Base-by-base conservation (phyloP, 2,888 invertebrate genomes). In the Rhorus exstirpatorius region DNA sequence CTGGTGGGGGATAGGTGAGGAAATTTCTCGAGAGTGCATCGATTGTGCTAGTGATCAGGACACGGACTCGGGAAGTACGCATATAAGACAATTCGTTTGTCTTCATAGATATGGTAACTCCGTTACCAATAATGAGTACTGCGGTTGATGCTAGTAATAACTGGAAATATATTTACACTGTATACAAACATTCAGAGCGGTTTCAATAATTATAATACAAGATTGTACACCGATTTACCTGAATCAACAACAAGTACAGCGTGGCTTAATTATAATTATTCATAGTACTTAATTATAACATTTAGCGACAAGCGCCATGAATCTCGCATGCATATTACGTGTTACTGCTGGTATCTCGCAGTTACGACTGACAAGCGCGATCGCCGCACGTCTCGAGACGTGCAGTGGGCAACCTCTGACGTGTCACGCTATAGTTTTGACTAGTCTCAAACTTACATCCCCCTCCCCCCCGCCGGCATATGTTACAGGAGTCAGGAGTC, bases 61-160 rank as follows among this genome's bases (percentile, higher is more conserved):
- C n/a, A n/a, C n/a, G n/a, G n/a, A n/a, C n/a, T n/a, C n/a, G n/a
- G n/a, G n/a, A n/a, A n/a, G n/a, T n/a, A n/a, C n/a, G n/a, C n/a
- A n/a, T 83, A 67, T 85, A 85, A 83, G 82, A 17, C n/a, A 12
- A 84, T 86, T 84, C 85, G 0, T 19, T 51, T n/a, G 3, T 21
- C 21, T 51, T 51, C 6, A 10, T 8, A 21, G 51, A 3, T 31
- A 31, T 3, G 31, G 31, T 31, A 4, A 55, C 38, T 19, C 6
- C 19, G 70, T 53, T 17, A 53, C 53, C 55, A 49, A 58, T 31
- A 31, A 58, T n/a, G 6, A 17, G 72, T 72, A 72, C 72, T 6
- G 46, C 17, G 44, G 72, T 72, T 72, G 72, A 72, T 72, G 72
- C 72, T 46, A 8, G 60, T 60, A 46, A 72, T 46, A 60, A 72